Conservation (phyloP, 2,797 vertebrate species). For the Rousettus madagascariensis region DNA sequence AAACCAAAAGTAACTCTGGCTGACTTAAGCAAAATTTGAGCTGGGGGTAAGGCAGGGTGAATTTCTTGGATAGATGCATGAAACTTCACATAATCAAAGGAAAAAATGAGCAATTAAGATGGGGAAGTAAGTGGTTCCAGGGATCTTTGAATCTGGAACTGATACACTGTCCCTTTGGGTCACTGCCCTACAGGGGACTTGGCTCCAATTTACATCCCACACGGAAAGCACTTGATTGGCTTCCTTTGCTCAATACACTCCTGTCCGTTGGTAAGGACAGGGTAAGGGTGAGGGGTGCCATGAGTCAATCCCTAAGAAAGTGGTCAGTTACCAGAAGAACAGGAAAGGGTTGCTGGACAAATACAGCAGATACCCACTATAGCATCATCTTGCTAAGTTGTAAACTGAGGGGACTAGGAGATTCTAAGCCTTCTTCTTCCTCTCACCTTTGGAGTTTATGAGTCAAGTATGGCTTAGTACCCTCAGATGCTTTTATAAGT, state of each 20-base stretch:
- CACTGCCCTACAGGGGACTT: background rate
- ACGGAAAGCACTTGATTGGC: background rate
- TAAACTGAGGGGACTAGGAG: background rate
- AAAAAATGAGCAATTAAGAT: background rate
- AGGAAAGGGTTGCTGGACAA: background rate
- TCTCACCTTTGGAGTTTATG: background rate
- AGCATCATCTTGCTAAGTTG: background rate
- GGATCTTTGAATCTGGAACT: background rate
- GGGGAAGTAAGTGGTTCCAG: background rate
- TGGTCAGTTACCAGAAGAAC: background rate
- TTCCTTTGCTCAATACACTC: background rate
- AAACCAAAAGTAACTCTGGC: background rate
- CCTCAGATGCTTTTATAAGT: background rate
- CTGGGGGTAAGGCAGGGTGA: background rate
- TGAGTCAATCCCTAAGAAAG: background rate
- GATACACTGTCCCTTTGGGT: background rate
- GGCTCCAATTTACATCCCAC: background rate
- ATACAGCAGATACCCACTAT: background rate
- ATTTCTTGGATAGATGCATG: conserved; percentile 6
- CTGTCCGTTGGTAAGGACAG: background rate
- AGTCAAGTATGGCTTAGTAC: background rate
- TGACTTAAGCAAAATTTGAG: background rate
- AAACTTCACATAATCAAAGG: background rate
- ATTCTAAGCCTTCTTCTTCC: background rate
- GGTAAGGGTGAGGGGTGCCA: background rate